Evolutionary conservation across 2,888 invertebrate species (phyloP).

Genomic region (Uropetala carovei): DNA sequence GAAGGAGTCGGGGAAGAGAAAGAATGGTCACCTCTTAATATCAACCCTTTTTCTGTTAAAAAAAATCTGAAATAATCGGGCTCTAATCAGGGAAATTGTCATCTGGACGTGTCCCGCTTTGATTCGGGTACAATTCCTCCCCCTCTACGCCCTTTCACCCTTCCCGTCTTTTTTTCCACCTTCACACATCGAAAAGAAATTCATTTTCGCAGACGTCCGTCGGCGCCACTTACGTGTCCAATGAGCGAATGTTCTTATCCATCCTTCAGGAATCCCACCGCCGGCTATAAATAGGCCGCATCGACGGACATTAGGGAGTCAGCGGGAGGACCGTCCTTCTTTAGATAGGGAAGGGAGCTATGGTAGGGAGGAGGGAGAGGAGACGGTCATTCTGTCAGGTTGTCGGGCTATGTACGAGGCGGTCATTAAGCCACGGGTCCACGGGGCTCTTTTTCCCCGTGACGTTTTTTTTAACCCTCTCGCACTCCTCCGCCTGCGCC

Average conservation of each 20-base stretch:
- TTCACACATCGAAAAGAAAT: neutral
- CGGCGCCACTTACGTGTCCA: neutral
- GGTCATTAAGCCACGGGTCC: neutral
- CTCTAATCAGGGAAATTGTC: slow-evolving; percentile 47
- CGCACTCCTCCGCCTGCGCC: neutral
- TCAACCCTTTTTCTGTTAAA: neutral
- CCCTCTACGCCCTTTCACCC: neutral
- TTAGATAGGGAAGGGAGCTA: neutral
- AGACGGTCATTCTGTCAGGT: neutral
- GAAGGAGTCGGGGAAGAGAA: too few relatives aligned
- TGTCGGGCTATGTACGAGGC: neutral
- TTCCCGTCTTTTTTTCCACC: neutral
- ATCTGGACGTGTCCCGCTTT: slow-evolving; percentile 6
- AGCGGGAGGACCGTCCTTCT: neutral
- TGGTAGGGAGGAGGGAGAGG: neutral
- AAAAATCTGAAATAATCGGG: neutral
- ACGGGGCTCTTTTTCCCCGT: neutral
- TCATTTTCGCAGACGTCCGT: too few relatives aligned
- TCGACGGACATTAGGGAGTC: neutral
- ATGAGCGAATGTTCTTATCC: neutral
- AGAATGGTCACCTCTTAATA: neutral
- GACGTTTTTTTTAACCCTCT: neutral
- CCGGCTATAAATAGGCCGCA: neutral
- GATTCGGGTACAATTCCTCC: neutral
- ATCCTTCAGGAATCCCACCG: neutral